Evolutionary conservation across 2,113 vertebrate species (phyloP), one percentile per base, ranked within the genome.

Genomic region (Syngnathus floridae): DNA sequence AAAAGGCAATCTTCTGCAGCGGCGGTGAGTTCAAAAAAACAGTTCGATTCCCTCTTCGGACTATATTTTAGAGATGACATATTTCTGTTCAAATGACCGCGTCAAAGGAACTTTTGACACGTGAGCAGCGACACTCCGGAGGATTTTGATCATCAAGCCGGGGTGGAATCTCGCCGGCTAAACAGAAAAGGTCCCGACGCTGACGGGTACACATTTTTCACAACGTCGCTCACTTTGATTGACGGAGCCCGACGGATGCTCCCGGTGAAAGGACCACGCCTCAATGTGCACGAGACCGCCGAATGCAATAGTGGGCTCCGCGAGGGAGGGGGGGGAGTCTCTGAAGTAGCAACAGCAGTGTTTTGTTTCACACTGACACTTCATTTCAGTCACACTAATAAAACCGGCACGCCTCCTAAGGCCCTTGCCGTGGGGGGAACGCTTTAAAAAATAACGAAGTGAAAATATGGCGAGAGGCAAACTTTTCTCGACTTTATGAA

Each of bases 321-420:
- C 82, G 80, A 38, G 74, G 74, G 54, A 54, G 66, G 16, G 61
- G 67, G 67, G 54, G 51, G 10, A 54, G 54, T 74, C 80, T 78
- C 79, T 19, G 14, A 82, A 83, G 80, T 65, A 57, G 57, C 59
- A 80, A 74, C 76, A 70, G 22, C 77, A 70, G 79, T 82, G 79
- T 83, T 85, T 84, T 82, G 72, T 82, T 84, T 62, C 65, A 68
- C 48, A 63, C 75, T 85, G 83, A 84, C 82, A 86, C 79, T 89
- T 87, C 68, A 84, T 86, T 86, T 82, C 65, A 76, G 73, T 73
- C 76, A 77, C 71, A 70, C 76, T 80, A 84, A 85, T 88, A 76
- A 88, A 86, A 87, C 52, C 65, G 37, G 69, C 77, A 85, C 69
- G 66, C 51, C 71, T 58, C 74, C 76, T 70, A 70, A 51, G 70